These are phyloP conservation scores for Casuarius casuarius DNA, from an alignment of 2,113 vertebrate species.

Conservation along the genomic window DNA sequence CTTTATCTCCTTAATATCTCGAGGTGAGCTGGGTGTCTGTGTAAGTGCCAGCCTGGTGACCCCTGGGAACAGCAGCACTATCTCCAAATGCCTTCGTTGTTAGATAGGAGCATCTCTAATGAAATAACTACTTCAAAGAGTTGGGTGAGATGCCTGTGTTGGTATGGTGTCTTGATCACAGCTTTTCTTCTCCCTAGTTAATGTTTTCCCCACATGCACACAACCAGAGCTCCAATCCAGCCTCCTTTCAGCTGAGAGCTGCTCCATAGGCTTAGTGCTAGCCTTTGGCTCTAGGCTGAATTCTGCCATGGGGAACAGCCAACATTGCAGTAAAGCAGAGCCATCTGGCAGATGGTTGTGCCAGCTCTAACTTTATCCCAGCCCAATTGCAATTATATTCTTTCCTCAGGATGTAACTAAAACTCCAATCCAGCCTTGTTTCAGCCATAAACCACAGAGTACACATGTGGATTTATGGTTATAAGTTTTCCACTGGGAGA, in stretches of 20 bases:
- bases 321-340: neutral
- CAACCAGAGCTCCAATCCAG: neutral
- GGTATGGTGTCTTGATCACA: fast-evolving
- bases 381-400: neutral
- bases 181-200: neutral
- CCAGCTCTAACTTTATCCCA: neutral
- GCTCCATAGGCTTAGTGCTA: neutral
- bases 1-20: neutral
- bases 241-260: fast-evolving
- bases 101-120: neutral
- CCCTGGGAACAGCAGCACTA: neutral
- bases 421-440: neutral
- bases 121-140: neutral
- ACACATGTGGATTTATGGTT: neutral
- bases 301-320: neutral
- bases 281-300: neutral
- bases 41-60: neutral
- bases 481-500: neutral
- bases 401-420: neutral
- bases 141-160: neutral
- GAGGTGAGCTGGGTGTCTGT: neutral
- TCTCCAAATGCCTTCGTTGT: neutral
- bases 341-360: neutral
- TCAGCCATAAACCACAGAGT: neutral
- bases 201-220: neutral